Conservation (phyloP, 2,113 vertebrate species). For the Pachypanchax playfairii region DNA sequence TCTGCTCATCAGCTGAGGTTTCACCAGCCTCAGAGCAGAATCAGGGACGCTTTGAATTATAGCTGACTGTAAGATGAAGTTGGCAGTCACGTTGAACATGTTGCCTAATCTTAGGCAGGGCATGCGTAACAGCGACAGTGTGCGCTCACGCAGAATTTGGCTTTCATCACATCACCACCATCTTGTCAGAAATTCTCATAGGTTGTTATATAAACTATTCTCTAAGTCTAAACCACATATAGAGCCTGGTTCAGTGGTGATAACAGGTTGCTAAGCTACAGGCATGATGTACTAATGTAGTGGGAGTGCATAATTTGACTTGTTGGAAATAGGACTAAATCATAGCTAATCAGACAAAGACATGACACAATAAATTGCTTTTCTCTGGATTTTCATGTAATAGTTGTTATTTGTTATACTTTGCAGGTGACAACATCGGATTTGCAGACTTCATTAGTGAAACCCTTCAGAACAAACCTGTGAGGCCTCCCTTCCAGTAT, state of each 20-base stretch:
- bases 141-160: no score
- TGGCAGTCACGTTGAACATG: not conserved
- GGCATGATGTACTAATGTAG: not conserved
- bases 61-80: not conserved
- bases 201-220: not conserved
- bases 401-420: constrained; percentile 7
- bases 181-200: not conserved
- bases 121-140: no score
- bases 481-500: constrained; percentile 63
- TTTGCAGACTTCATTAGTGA: constrained; percentile 79
- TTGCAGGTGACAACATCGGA: constrained; percentile 81
- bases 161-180: not conserved
- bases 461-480: constrained; percentile 66
- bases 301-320: not conserved
- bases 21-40: not conserved
- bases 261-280: not conserved
- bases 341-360: no score
- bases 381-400: no score
- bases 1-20: not conserved
- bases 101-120: not conserved
- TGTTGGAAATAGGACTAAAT: no score
- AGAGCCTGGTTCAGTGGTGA: not conserved
- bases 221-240: not conserved
- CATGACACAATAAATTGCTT: no score
- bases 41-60: not conserved